Base-by-base conservation (phyloP, 2,888 invertebrate species). In the Nebria salina region DNA sequence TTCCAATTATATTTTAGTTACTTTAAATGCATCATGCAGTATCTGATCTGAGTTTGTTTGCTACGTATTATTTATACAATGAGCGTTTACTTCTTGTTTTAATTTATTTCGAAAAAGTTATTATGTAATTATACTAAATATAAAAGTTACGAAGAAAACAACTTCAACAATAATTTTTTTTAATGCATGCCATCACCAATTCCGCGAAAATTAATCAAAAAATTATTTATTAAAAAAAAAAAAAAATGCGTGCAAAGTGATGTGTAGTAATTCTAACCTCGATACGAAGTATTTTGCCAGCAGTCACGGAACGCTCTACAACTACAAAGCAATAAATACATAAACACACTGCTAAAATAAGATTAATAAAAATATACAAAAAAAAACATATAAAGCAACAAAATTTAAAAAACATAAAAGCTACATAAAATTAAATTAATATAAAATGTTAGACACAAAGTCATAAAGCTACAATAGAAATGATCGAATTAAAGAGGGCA, bases 301-400 rank as follows among this genome's bases (percentile, higher is more conserved):
- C 85, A 85, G 85, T 84, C 86, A 85, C 85, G 75, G 83, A 75
- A 86, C 85, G 86, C 84, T 88, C 88, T 88, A 88, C 85, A 84
- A 88, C 88, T 88, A 88, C 88, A 87, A 87, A 87, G 87, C 87
- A 87, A 87, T 84, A 86, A 85, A 85, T 72, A 81, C 25, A 81
- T 68, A 81, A 81, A 68, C 34, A 72, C 70, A 70, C 20, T 75
- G 75, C 72, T 54, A 54, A 54, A 54, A 54, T 54, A 54, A 54
- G 4, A 54, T 54, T 54, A 54, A 54, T 54, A 54, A 76, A 72
- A 82, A 54, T 72, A 76, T 26, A 54, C 70, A 74, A 74, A 77
- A 54, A 34, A 75, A 81, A 42, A 65, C 83, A 85, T 85, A 83
- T 83, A 86, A 86, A 86, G 85, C 85, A 83, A 64, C 74, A 82